Conservation (phyloP, 2,113 vertebrate genomes). For the Epinephelus lanceolatus region DNA sequence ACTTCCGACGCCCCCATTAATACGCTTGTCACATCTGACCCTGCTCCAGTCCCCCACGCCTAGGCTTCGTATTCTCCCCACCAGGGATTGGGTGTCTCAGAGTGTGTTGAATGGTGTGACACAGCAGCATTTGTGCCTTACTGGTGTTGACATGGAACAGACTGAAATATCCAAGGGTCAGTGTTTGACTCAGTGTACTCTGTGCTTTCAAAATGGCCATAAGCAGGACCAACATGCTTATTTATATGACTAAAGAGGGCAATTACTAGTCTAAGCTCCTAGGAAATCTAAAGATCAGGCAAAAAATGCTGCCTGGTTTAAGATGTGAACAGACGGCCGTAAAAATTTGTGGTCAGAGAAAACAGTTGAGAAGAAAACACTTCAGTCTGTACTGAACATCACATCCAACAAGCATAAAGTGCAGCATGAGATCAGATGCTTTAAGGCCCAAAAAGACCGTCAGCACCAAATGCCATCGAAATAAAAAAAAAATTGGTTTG, state of each 20-base stretch:
- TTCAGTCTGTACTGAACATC: constrained; percentile 2
- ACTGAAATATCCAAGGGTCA: constrained; percentile 50
- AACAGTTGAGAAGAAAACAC: neutral
- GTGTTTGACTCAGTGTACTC: constrained; percentile 24
- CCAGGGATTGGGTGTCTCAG: constrained; percentile 39
- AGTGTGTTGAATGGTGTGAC: constrained; percentile 28
- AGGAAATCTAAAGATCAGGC: neutral
- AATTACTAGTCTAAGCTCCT: constrained; percentile 23
- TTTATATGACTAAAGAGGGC: constrained; percentile 17
- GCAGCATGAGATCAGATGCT: neutral
- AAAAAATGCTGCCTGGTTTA: constrained; percentile 11
- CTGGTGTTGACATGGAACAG: constrained; percentile 30
- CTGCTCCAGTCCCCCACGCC: constrained; percentile 25
- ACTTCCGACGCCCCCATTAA: constrained; percentile 61
- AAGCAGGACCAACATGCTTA: constrained; percentile 3
- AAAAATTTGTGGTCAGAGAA: neutral
- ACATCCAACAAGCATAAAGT: neutral
- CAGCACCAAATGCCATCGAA: constrained; percentile 11
- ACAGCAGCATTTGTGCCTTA: constrained; percentile 5
- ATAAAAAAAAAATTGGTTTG: constrained; percentile 34
- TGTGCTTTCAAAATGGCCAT: constrained; percentile 16
- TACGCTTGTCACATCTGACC: constrained; percentile 76
- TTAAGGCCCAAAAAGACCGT: neutral
- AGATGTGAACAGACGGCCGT: constrained; percentile 14
- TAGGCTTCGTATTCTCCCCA: constrained; percentile 19